Percentiles rank a stretch among this genome's conserved stretches.
Evolutionary conservation across 2,888 invertebrate genomes (phyloP).

Genomic region (Calliphora vomitoria): DNA sequence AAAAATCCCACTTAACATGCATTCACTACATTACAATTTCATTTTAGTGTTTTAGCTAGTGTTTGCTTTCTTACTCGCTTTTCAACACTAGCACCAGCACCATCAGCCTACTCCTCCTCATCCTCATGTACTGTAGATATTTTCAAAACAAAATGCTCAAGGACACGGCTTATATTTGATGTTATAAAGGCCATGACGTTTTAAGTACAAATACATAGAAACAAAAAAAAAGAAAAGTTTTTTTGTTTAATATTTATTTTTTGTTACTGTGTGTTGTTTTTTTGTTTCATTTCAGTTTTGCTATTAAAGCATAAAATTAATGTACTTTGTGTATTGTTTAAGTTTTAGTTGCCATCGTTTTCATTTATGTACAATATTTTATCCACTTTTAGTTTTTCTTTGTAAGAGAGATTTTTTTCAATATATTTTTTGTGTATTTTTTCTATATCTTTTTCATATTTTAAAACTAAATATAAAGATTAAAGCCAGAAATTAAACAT

Average conservation of each 20-base stretch:
- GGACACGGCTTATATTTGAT: slow-evolving; percentile 70
- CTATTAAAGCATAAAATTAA: slow-evolving; percentile 40
- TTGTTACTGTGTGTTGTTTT: neutral
- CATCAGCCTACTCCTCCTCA: neutral
- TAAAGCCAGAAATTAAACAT: neutral
- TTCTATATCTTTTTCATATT: neutral
- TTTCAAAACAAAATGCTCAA: slow-evolving; percentile 63
- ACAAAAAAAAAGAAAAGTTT: slow-evolving; percentile 16
- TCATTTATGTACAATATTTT: neutral
- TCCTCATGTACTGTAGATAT: slow-evolving; percentile 11
- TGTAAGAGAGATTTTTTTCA: neutral
- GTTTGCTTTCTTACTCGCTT: neutral
- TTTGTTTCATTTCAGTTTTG: neutral
- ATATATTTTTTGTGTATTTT: too few relatives aligned
- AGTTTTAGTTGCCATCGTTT: slow-evolving; percentile 17
- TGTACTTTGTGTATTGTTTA: slow-evolving; percentile 25
- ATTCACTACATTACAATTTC: slow-evolving; percentile 35
- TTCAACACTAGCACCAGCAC: too few relatives aligned
- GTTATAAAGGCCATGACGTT: slow-evolving; percentile 63
- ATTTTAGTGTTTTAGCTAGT: slow-evolving; percentile 52
- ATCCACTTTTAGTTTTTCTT: slow-evolving; percentile 28
- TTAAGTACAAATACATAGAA: slow-evolving; percentile 41
- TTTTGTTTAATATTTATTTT: slow-evolving; percentile 18
- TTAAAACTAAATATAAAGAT: neutral
- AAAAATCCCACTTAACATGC: slow-evolving; percentile 67